Evolutionary conservation across 2,888 invertebrate genomes (phyloP), one percentile per base, ranked within the genome.

Genomic region (Blastobasis lacticolella): DNA sequence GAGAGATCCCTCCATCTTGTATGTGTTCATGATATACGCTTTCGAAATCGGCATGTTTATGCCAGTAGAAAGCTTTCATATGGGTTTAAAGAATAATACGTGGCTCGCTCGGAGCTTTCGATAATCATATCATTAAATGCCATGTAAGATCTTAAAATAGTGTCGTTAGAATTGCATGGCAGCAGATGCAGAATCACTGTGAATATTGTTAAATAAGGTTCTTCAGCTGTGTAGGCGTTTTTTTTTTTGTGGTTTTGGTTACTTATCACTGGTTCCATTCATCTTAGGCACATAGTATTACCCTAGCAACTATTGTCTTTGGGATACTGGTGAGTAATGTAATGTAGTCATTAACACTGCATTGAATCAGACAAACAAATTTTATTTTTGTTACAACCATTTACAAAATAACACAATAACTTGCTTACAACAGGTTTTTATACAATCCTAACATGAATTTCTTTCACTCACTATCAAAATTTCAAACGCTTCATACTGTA

Each of bases 241-340:
- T 42, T 37, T 42, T 38, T 49, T 48, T 54, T 45, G 46, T 54
- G 55, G 52, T 52, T 57, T 54, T 56, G 56, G 57, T 54, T 53
- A 51, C 23, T 57, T 54, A 45, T 50, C 52, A 53, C 52, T 49
- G 45, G 53, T 49, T 45, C 43, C 46, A 55, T 56, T 50, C 56
- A 55, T 57, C 55, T 57, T 54, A 53, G 49, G 53, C 57, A 54
- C 51, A 49, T 49, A 52, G 51, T 61, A 53, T 55, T 8, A 38
- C 49, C 54, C 56, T 42, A 46, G 56, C 53, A 23, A 42, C 38
- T 49, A 57, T 46, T 53, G 53, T 46, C 44, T 50, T 50, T 54
- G 59, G 54, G 58, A 52, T 43, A 50, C 52, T 57, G 64, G 66
- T 69, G 54, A 69, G 64, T 71, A 64, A 52, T 51, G 64, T 71